phyloP scores from a whole-genome alignment of 2,113 vertebrate species.

The Rhynchomys soricoides region DNA sequence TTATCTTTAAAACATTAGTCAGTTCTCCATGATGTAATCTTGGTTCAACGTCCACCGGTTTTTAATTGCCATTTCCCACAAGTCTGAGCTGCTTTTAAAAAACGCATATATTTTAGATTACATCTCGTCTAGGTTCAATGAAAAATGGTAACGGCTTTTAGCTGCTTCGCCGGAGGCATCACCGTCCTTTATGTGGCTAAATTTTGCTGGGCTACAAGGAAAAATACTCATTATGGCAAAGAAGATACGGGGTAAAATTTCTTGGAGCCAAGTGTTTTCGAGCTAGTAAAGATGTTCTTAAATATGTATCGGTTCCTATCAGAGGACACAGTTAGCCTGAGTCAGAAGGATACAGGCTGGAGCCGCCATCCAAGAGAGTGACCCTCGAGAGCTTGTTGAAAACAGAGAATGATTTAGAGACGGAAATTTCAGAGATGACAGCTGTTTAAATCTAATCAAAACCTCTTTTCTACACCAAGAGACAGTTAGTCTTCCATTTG shows the following conservation, averaged over 20 bases:
- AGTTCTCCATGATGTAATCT: constrained; percentile 66
- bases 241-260: constrained; percentile 45
- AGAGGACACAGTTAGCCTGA: constrained; percentile 60
- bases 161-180: not conserved
- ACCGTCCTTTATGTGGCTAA: not conserved
- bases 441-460: constrained; percentile 82
- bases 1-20: constrained; percentile 46
- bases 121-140: constrained; percentile 53
- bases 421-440: constrained; percentile 81
- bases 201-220: constrained; percentile 49
- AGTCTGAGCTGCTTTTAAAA: constrained; percentile 34
- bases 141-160: constrained; percentile 37
- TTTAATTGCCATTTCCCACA: constrained; percentile 57
- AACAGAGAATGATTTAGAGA: constrained; percentile 80
- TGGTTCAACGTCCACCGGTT: constrained; percentile 42
- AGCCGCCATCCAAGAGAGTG: constrained; percentile 55
- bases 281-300: constrained; percentile 54
- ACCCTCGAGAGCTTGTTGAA: constrained; percentile 67
- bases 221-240: constrained; percentile 48
- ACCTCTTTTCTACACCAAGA: constrained; percentile 73
- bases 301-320: constrained; percentile 57
- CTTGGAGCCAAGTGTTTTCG: constrained; percentile 49
- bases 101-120: not conserved
- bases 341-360: constrained; percentile 42
- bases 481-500: constrained; percentile 77